These are phyloP conservation scores for Vanessa atalanta DNA, from an alignment of 1,140 invertebrate genomes.

Conservation along the genomic window DNA sequence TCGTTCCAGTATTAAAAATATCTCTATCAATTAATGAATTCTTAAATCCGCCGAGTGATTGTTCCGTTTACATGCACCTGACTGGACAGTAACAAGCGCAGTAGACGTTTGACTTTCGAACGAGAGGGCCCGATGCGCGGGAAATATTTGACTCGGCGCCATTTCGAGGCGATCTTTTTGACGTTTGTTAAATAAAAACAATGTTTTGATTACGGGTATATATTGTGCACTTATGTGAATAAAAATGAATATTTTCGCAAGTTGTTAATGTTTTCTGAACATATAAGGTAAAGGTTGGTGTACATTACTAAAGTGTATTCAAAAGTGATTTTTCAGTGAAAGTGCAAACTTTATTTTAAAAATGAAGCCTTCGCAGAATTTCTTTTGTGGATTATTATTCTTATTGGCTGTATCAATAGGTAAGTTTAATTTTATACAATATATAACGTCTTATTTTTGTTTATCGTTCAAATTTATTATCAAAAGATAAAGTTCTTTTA, in stretches of 20 bases:
- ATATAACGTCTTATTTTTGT: neutral
- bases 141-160: slow-evolving; percentile 40
- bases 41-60: slow-evolving; percentile 53
- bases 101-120: slow-evolving; percentile 75
- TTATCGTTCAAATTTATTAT: neutral
- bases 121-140: slow-evolving; percentile 48
- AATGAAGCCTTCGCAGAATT: slow-evolving; percentile 57
- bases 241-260: slow-evolving; percentile 12
- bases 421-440: slow-evolving; percentile 45
- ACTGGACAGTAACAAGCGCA: slow-evolving; percentile 53
- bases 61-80: slow-evolving; percentile 44
- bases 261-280: neutral
- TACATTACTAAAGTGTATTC: slow-evolving; percentile 3
- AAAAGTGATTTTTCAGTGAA: slow-evolving; percentile 53
- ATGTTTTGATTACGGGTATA: slow-evolving; percentile 27
- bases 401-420: slow-evolving; percentile 58
- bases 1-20: neutral
- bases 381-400: slow-evolving; percentile 59
- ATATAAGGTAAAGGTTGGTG: neutral
- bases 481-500: neutral
- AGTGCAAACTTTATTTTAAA: slow-evolving; percentile 59
- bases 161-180: slow-evolving; percentile 36
- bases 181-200: slow-evolving; percentile 34
- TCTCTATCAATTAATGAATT: slow-evolving; percentile 1
- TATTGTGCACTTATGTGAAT: neutral